Conservation (phyloP, 2,797 vertebrate genomes). For the Dendrocincla fuliginosa region DNA sequence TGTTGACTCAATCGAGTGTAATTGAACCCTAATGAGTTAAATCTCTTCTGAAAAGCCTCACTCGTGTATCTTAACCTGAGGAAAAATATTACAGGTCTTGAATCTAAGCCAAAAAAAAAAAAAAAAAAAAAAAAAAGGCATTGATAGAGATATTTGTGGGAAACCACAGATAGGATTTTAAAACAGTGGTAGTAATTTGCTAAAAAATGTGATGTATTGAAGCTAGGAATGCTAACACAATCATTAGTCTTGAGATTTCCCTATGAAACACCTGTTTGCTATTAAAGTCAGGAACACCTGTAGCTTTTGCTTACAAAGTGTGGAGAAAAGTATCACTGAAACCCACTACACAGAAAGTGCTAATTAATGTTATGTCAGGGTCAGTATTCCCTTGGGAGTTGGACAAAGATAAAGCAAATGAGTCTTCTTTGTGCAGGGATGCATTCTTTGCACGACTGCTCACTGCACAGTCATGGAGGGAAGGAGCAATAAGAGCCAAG, state of each 20-base stretch:
- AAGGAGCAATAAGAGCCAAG: not conserved
- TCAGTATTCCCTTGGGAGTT: not conserved
- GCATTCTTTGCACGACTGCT: not conserved
- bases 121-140: not conserved
- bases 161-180: not conserved
- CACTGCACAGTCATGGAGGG: not conserved
- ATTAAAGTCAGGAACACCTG: not conserved
- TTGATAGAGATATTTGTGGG: not conserved
- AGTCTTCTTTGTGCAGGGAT: not conserved
- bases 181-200: not conserved
- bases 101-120: not conserved
- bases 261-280: not conserved
- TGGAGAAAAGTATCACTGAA: not conserved
- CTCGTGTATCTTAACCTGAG: not conserved
- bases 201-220: not conserved
- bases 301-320: not conserved
- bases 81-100: not conserved
- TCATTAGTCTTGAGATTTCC: not conserved
- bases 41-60: not conserved
- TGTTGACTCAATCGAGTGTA: not conserved
- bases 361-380: not conserved
- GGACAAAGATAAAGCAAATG: not conserved
- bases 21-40: not conserved
- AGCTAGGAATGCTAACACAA: not conserved
- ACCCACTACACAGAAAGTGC: accelerated